phyloP scores from a whole-genome alignment of 2,888 invertebrate genomes.

The Cotesia congregata region DNA sequence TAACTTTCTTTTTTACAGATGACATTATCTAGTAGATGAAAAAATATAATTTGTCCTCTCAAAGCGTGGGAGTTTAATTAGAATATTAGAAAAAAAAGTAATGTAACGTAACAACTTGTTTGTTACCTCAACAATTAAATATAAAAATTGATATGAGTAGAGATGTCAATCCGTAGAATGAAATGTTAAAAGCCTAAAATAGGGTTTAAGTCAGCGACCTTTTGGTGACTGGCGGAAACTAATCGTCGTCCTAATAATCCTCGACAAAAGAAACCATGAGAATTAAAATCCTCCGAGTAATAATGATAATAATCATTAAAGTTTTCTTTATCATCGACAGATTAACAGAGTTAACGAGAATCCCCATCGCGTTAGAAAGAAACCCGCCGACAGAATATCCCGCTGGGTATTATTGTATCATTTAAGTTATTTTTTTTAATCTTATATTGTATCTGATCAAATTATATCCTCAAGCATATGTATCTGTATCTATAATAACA shows the following conservation, averaged over 20 bases:
- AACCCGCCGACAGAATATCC: slow-evolving; percentile 60
- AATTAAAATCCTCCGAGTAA: slow-evolving; percentile 15
- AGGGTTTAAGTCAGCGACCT: background rate
- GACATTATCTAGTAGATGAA: too few species aligned
- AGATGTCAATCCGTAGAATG: slow-evolving; percentile 8
- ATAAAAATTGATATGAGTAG: background rate
- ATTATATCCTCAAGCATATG: background rate
- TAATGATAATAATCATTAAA: slow-evolving; percentile 9
- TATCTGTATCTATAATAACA: background rate
- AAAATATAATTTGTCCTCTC: too few species aligned
- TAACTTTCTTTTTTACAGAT: too few species aligned
- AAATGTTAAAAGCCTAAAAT: background rate
- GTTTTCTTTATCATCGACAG: slow-evolving; percentile 17
- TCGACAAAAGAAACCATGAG: slow-evolving; percentile 39
- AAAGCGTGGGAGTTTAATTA: background rate
- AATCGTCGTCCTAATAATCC: slow-evolving; percentile 37
- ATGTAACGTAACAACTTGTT: background rate
- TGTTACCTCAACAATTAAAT: too few species aligned
- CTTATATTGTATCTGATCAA: slow-evolving; percentile 49
- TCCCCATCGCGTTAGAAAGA: slow-evolving; percentile 59
- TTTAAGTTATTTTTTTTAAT: slow-evolving; percentile 42
- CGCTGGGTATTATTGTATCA: slow-evolving; percentile 63
- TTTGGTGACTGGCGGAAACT: slow-evolving; percentile 23
- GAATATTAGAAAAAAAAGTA: background rate
- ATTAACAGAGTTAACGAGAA: slow-evolving; percentile 58